Conservation (phyloP, 1,140 invertebrate species). For the Cylas formicarius region DNA sequence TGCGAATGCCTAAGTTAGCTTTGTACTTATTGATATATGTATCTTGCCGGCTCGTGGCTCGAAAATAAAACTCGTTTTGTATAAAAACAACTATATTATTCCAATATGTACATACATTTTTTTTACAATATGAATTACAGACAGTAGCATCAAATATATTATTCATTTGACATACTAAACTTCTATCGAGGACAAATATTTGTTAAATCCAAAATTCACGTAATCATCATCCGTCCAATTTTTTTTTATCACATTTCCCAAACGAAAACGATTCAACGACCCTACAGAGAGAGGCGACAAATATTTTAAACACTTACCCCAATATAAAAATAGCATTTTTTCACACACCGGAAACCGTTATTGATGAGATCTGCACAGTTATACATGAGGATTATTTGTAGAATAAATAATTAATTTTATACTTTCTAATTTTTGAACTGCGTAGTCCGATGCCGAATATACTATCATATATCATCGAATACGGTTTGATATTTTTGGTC, state of each 20-base stretch:
- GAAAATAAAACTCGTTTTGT: conserved; percentile 21
- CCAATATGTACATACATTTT: conserved; percentile 32
- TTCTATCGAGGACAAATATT: conserved; percentile 22
- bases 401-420: too few relatives aligned
- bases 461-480: too few relatives aligned
- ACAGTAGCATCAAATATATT: conserved; percentile 37
- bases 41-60: too few relatives aligned
- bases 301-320: too few relatives aligned
- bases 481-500: conserved; percentile 17
- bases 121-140: conserved; percentile 36
- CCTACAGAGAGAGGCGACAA: conserved; percentile 28
- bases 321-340: conserved; percentile 37
- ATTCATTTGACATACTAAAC: conserved; percentile 22
- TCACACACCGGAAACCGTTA: conserved; percentile 20
- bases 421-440: too few relatives aligned
- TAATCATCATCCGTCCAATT: too few relatives aligned
- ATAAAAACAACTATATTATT: conserved; percentile 36
- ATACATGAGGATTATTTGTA: conserved; percentile 15
- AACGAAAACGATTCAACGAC: conserved; percentile 34
- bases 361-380: conserved; percentile 28
- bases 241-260: conserved; percentile 36
- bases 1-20: too few relatives aligned
- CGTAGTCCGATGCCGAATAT: too few relatives aligned
- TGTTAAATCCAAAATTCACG: conserved; percentile 23
- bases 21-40: too few relatives aligned